A percentile compares a stretch with the other conserved stretches of the same genome.
These are phyloP conservation scores for Kryptolebias marmoratus DNA, from an alignment of 2,113 vertebrate species.

Conservation along the genomic window DNA sequence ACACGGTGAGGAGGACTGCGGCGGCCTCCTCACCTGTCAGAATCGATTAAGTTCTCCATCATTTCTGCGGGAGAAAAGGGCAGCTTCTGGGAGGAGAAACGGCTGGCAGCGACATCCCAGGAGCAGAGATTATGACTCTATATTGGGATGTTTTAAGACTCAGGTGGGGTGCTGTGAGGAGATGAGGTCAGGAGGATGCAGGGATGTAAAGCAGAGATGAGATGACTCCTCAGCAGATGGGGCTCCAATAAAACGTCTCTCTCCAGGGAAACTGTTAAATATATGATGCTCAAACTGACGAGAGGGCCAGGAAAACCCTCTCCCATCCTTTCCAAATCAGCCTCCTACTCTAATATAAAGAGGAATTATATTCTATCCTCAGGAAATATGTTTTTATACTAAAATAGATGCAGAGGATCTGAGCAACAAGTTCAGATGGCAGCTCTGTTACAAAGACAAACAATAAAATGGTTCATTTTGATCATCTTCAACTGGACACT, in stretches of 20 bases:
- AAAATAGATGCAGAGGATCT: too few relatives aligned
- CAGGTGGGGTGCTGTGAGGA: not conserved
- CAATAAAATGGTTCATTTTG: not conserved
- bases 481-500: not conserved
- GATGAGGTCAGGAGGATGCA: too few relatives aligned
- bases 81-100: not conserved
- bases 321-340: too few relatives aligned
- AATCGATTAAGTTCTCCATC: slow-evolving; percentile 43
- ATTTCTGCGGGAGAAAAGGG: not conserved
- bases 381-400: too few relatives aligned
- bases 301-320: too few relatives aligned
- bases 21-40: slow-evolving; percentile 45
- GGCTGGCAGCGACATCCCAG: slow-evolving; percentile 14
- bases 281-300: too few relatives aligned
- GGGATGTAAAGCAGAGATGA: slow-evolving; percentile 3
- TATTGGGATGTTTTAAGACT: slow-evolving; percentile 25
- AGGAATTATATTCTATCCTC: too few relatives aligned
- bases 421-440: too few relatives aligned
- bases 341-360: too few relatives aligned
- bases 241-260: too few relatives aligned
- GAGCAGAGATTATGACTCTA: slow-evolving; percentile 34
- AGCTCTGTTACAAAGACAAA: too few relatives aligned
- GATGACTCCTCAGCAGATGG: slow-evolving; percentile 29
- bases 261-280: too few relatives aligned
- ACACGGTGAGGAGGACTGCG: slow-evolving; percentile 41